These are phyloP conservation scores for Zaprionus lachaisei DNA, from an alignment of 1,140 invertebrate genomes.

Conservation along the genomic window DNA sequence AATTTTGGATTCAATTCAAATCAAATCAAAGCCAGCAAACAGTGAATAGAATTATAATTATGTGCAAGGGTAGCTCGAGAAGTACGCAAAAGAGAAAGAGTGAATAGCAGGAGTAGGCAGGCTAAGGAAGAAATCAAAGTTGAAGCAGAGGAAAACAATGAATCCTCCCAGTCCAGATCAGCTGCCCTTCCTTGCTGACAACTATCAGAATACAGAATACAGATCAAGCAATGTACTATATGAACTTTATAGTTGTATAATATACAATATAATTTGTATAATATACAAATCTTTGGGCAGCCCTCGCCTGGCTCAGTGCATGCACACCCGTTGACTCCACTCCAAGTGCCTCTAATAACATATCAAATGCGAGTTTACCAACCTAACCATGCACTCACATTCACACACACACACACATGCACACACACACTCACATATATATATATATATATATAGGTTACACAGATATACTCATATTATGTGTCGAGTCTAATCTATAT, in stretches of 20 bases:
- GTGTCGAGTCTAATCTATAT: not conserved
- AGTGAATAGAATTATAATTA: conserved; percentile 62
- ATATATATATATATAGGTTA: not conserved
- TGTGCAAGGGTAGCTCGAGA: conserved; percentile 12
- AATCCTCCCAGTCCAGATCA: too few species aligned
- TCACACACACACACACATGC: not conserved
- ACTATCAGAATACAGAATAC: too few species aligned
- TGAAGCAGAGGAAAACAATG: not conserved
- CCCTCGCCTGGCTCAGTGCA: not conserved
- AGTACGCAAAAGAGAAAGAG: not conserved
- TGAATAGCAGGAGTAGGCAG: not conserved
- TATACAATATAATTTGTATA: too few species aligned
- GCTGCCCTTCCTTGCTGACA: too few species aligned
- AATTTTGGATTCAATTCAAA: conserved; percentile 54
- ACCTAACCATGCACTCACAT: not conserved
- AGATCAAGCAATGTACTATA: too few species aligned
- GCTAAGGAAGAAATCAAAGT: not conserved
- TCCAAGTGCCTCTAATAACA: conserved; percentile 6
- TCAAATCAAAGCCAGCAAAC: conserved; percentile 47
- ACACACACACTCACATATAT: not conserved
- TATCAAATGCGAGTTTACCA: not conserved
- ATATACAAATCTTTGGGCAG: not conserved
- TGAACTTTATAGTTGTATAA: too few species aligned
- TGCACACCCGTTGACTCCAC: not conserved
- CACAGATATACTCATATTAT: not conserved